A percentile compares a stretch with the other conserved stretches of the same genome.
These are phyloP conservation scores for Cyanistes caeruleus DNA, from an alignment of 2,113 vertebrate species.

Conservation along the genomic window DNA sequence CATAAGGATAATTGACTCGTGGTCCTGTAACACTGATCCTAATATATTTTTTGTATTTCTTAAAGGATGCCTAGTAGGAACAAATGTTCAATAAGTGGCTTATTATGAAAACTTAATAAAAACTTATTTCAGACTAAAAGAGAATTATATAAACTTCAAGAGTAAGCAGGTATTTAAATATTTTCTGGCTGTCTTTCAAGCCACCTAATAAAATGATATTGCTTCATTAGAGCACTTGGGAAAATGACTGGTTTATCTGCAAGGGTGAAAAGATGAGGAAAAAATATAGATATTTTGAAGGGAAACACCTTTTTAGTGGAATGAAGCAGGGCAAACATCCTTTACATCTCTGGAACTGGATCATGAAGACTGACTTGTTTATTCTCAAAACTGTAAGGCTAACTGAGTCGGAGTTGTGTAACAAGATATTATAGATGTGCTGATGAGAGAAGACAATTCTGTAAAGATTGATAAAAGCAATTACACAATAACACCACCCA, in stretches of 20 bases:
- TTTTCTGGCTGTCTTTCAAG: not conserved
- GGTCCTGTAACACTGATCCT: not conserved
- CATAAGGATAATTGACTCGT: not conserved
- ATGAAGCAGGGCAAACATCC: not conserved
- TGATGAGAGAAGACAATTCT: not conserved
- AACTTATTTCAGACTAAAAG: not conserved
- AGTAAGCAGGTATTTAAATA: not conserved
- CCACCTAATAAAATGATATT: not conserved
- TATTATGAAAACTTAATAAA: not conserved
- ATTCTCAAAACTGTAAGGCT: not conserved
- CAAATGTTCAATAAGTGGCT: not conserved
- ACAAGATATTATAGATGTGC: not conserved
- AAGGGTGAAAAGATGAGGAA: not conserved
- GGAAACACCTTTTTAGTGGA: not conserved
- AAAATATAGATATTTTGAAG: not conserved
- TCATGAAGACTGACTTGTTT: not conserved
- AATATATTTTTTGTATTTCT: not conserved
- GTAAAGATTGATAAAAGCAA: not conserved
- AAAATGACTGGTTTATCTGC: not conserved
- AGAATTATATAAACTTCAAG: not conserved
- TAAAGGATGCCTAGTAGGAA: not conserved
- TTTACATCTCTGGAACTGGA: not conserved
- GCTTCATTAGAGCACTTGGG: not conserved
- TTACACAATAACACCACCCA: not conserved
- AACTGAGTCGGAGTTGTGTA: not conserved